Base-by-base conservation (phyloP, 2,888 invertebrate genomes). In the Carterocephalus palaemon region DNA sequence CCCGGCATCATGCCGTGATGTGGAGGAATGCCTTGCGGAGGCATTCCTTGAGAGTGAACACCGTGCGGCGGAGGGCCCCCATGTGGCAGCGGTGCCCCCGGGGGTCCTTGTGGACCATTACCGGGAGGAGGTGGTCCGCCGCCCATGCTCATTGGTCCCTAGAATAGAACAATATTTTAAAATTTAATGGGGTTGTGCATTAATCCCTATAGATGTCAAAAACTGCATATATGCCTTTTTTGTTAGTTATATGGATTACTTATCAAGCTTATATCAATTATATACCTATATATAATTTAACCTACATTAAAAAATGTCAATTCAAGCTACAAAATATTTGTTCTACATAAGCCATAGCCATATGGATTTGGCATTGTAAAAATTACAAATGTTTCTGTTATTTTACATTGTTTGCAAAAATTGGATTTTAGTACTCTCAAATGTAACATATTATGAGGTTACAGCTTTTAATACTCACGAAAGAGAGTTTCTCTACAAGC, bases 91-190 rank as follows among this genome's bases (percentile, higher is more conserved):
- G 73, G 67, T 3, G 54, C 62, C 0, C 75, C 77, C 7, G 67
- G 67, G 0, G 60, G 57, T 2, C 62, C 61, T 9, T 59, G 61
- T 1, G 78, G 75, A 0, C 82, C 83, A 46, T 81, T 83, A 7
- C 84, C 83, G 0, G 79, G 56, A 2, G 66, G 60, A 1, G 68
- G 75, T 1, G 83, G 80, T 2, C 79, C 82, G 10, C 80, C 83
- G 2, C 77, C 75, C 81, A 85, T 74, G 5, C 88, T 78, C 49
- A 88, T 79, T 2, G 80, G 73, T 10, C 64, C 75, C 83, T 83
- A 53, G 5, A 53, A 54, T 33, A 28, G 32, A 39, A 33, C 1
- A 20, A 20, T 29, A 6, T 0, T 7, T n/a, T 28, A 6, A 13
- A 16, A 10, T 3, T 8, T n/a, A n/a, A n/a, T n/a, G n/a, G n/a